Conservation (phyloP, 2,888 invertebrate genomes). For the Drosophila infuscata region DNA sequence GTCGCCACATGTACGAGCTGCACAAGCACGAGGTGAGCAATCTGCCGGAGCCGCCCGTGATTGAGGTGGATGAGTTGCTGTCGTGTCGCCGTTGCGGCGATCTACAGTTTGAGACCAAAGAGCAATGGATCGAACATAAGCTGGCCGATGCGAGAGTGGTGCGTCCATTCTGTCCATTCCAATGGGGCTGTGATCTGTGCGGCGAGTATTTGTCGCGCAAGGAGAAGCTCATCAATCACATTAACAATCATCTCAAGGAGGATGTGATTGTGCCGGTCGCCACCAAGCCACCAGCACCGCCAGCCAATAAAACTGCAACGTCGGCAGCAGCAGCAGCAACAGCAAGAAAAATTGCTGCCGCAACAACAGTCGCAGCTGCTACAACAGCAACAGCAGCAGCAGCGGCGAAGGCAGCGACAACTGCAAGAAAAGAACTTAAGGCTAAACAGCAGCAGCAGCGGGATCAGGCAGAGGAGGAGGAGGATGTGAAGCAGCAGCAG, state of each 20-base stretch:
- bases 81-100: slow-evolving; percentile 82
- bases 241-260: slow-evolving; percentile 84
- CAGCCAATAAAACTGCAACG: slow-evolving; percentile 13
- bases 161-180: slow-evolving; percentile 84
- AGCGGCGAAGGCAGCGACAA: neutral
- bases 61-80: slow-evolving; percentile 82
- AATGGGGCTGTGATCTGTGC: slow-evolving; percentile 85
- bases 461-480: neutral
- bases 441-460: slow-evolving; percentile 2
- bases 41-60: slow-evolving; percentile 80
- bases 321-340: slow-evolving; percentile 1
- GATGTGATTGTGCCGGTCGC: slow-evolving; percentile 71
- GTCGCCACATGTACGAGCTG: slow-evolving; percentile 84
- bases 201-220: slow-evolving; percentile 84
- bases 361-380: slow-evolving; percentile 12
- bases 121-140: slow-evolving; percentile 85
- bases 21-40: slow-evolving; percentile 84
- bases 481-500: slow-evolving; percentile 9
- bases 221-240: slow-evolving; percentile 85
- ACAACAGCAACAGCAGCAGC: slow-evolving; percentile 5
- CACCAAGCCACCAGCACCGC: slow-evolving; percentile 11
- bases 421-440: slow-evolving; percentile 24
- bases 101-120: slow-evolving; percentile 80
- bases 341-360: slow-evolving; percentile 25
- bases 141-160: slow-evolving; percentile 83